These are phyloP conservation scores for Pogonocichla stellata DNA, from an alignment of 2,113 vertebrate species.

Conservation along the genomic window DNA sequence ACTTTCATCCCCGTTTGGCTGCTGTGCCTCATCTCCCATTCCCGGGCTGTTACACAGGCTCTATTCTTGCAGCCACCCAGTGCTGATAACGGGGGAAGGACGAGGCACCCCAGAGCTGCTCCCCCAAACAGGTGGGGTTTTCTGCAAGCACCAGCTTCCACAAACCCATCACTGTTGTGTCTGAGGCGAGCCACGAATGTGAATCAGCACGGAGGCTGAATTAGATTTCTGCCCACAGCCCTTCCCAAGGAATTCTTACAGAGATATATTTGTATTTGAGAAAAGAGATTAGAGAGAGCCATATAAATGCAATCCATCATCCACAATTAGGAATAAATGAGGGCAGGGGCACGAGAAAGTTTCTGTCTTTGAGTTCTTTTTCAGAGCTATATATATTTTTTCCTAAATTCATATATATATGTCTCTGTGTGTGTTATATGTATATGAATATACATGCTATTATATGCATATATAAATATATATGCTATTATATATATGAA, in stretches of 20 bases:
- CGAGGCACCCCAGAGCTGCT: not conserved
- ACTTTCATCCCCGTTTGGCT: constrained; percentile 68
- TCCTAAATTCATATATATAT: no score
- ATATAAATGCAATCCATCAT: constrained; percentile 4
- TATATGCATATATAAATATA: not conserved
- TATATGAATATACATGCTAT: no score
- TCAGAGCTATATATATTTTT: not conserved
- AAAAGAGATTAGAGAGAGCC: not conserved
- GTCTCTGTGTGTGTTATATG: no score
- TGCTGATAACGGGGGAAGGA: not conserved
- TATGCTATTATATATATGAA: not conserved
- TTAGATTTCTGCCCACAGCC: constrained; percentile 41
- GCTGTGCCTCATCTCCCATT: not conserved
- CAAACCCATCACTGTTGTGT: not conserved
- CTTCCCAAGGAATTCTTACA: not conserved
- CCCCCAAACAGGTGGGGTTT: not conserved
- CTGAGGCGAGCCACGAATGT: not conserved
- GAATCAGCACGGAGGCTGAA: not conserved
- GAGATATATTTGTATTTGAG: constrained; percentile 26
- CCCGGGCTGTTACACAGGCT: constrained; percentile 47
- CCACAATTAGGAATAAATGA: constrained; percentile 1
- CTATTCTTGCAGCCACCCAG: constrained; percentile 41
- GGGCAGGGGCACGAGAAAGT: not conserved
- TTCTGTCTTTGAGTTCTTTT: not conserved
- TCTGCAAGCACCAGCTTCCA: not conserved